Conservation (phyloP, 2,888 invertebrate genomes). For the Myathropa florea region DNA sequence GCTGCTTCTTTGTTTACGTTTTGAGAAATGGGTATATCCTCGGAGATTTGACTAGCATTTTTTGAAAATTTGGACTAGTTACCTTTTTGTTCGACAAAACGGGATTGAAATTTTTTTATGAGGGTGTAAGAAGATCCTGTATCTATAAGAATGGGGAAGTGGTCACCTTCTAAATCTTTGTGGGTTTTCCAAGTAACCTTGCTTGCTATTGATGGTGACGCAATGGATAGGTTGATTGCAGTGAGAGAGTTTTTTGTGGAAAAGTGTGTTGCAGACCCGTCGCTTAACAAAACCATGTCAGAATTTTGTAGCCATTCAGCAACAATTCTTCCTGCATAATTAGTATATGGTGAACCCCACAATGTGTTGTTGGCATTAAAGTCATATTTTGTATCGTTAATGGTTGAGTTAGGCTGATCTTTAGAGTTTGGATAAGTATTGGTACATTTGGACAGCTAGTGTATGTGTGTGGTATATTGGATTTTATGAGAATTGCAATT, state of each 20-base stretch:
- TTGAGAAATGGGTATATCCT: neutral
- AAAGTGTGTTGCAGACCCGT: neutral
- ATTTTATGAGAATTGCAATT: constrained; percentile 2
- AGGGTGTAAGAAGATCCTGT: neutral
- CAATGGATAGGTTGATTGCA: neutral
- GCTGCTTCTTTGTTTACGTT: constrained; percentile 10
- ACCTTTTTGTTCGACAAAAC: neutral
- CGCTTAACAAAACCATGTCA: neutral
- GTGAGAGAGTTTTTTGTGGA: neutral
- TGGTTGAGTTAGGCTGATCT: neutral
- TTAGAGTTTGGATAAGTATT: neutral
- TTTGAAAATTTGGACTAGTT: neutral
- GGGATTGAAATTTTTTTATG: neutral
- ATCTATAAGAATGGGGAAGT: neutral
- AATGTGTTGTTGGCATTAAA: constrained; percentile 3
- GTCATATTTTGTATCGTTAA: constrained; percentile 1
- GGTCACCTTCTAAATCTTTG: neutral
- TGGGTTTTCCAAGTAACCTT: neutral
- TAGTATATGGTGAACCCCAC: constrained; percentile 4
- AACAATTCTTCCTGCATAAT: neutral
- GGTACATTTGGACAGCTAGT: neutral
- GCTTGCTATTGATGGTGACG: neutral
- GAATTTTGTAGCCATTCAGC: neutral
- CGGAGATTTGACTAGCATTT: neutral
- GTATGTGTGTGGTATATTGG: neutral